phyloP scores from a whole-genome alignment of 92 coral and sea anemone genomes.

The Micromussa lordhowensis region DNA sequence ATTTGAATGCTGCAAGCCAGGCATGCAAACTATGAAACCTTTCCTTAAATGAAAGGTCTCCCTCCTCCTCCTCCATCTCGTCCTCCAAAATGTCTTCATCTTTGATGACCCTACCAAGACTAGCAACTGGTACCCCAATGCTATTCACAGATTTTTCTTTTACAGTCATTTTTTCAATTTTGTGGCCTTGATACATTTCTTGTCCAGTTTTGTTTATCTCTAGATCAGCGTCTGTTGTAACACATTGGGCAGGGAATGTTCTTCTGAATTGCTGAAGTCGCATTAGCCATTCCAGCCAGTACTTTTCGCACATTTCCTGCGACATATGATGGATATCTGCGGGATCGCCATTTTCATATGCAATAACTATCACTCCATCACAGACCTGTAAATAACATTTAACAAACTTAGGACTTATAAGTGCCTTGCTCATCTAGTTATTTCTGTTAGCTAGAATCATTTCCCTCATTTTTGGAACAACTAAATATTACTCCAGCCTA shows the following conservation, averaged over 20 bases:
- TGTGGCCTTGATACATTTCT: background rate
- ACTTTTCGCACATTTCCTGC: constrained; percentile 71
- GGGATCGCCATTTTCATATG: constrained; percentile 87
- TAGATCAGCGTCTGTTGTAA: background rate
- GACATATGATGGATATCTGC: constrained; percentile 85
- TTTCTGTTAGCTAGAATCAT: too few relatives aligned
- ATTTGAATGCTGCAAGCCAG: background rate
- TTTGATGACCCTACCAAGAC: constrained; percentile 65
- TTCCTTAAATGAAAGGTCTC: background rate
- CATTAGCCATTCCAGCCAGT: constrained; percentile 87
- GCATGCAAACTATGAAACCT: background rate
- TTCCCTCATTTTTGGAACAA: too few relatives aligned
- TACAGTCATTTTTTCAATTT: background rate
- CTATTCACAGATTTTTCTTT: constrained; percentile 49
- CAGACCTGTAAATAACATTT: constrained; percentile 47
- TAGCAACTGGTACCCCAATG: constrained; percentile 57
- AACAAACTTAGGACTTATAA: too few relatives aligned
- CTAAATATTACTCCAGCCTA: too few relatives aligned
- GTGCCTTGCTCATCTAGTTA: too few relatives aligned
- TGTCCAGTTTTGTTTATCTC: background rate
- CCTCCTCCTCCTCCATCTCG: constrained; percentile 1
- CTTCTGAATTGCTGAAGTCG: constrained; percentile 78
- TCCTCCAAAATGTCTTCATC: constrained; percentile 73
- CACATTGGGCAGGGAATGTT: constrained; percentile 35
- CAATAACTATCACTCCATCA: constrained; percentile 85